phyloP scores from a whole-genome alignment of 2,113 vertebrate species.

The Tupaia chinensis region DNA sequence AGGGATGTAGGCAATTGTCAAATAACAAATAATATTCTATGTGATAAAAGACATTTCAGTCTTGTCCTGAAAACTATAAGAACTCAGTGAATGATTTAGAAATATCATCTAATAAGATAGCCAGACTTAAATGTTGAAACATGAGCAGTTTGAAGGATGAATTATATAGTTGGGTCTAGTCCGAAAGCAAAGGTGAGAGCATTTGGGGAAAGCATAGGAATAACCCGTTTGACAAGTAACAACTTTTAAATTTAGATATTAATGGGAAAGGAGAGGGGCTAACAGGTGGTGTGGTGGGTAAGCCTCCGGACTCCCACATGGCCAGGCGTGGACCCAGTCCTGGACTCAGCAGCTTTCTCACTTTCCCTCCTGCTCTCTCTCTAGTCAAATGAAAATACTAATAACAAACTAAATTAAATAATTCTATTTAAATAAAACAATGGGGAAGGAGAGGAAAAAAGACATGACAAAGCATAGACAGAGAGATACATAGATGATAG shows the following conservation, averaged over 20 bases:
- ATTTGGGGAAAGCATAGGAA: neutral
- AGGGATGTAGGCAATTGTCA: neutral
- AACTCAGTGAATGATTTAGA: slow-evolving; percentile 24
- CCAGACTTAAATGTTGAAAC: slow-evolving; percentile 48
- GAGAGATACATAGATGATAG: no score
- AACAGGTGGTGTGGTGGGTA: no score
- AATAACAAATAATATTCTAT: neutral
- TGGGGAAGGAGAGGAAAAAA: neutral
- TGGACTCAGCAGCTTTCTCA: no score
- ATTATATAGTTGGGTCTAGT: neutral
- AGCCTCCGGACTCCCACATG: no score
- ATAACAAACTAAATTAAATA: no score
- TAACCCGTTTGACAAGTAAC: neutral
- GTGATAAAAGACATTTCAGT: slow-evolving; percentile 43
- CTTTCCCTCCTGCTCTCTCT: no score
- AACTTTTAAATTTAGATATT: neutral
- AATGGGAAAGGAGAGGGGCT: neutral
- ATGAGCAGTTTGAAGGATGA: neutral
- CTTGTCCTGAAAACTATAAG: slow-evolving; percentile 31
- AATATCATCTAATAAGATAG: neutral
- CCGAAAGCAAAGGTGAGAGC: neutral
- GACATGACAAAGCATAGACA: neutral
- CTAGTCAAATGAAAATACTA: no score
- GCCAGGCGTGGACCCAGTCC: no score
- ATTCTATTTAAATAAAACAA: neutral